Conservation (phyloP, 2,113 vertebrate genomes). For the Caranx ignobilis region DNA sequence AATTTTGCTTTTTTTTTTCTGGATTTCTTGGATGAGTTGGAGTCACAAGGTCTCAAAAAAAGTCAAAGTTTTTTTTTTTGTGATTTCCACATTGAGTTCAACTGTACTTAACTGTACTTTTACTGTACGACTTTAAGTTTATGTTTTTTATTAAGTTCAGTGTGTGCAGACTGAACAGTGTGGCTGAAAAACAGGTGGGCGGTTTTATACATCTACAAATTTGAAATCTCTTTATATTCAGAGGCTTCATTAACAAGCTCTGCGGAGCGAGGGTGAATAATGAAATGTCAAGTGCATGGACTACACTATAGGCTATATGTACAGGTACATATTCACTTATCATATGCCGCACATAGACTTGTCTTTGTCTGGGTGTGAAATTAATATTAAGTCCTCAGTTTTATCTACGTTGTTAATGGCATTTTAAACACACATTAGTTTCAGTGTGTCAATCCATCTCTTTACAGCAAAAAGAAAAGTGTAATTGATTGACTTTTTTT, state of each 20-base stretch:
- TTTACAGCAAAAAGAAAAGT: background rate
- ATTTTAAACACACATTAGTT: conserved; percentile 2
- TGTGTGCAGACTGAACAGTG: background rate
- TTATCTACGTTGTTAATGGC: background rate
- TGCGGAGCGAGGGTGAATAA: conserved; percentile 6
- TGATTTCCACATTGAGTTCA: background rate
- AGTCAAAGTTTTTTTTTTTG: background rate
- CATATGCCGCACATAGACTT: background rate
- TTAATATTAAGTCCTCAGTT: background rate
- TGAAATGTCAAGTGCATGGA: background rate
- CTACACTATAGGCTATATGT: background rate
- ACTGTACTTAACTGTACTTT: too few species aligned
- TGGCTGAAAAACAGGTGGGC: background rate
- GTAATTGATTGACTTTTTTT: background rate
- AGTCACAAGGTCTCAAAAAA: background rate
- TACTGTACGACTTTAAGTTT: background rate
- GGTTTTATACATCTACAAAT: background rate
- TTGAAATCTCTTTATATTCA: conserved; percentile 9
- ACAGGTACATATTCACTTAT: background rate
- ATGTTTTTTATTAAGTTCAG: background rate
- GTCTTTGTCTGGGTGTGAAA: background rate
- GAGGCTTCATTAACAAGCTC: background rate
- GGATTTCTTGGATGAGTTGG: background rate
- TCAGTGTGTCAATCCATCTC: background rate
- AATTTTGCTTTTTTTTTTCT: too few species aligned